phyloP scores from a whole-genome alignment of 2,113 vertebrate species.

The Rallus limicola region DNA sequence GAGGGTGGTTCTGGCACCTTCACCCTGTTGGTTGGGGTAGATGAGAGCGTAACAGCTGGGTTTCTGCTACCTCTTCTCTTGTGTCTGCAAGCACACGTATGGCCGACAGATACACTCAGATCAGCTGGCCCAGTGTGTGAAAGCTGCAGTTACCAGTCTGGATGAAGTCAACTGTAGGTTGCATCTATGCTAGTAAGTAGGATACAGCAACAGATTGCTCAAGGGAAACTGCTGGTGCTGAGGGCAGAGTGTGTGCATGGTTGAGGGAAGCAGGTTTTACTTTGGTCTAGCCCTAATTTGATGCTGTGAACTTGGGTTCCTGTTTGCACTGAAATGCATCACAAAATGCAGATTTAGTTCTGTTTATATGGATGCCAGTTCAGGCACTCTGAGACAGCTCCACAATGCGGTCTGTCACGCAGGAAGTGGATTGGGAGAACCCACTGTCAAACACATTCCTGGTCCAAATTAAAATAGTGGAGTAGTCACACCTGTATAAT shows the following conservation, averaged over 20 bases:
- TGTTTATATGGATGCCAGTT: neutral
- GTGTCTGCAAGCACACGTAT: neutral
- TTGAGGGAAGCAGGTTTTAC: neutral
- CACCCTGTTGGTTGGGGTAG: neutral
- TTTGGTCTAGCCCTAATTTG: neutral
- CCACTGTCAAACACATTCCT: neutral
- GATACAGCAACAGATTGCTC: neutral
- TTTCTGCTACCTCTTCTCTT: neutral
- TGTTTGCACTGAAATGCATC: neutral
- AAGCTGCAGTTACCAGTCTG: neutral
- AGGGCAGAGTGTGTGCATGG: neutral
- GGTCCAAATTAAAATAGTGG: neutral
- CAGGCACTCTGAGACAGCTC: neutral
- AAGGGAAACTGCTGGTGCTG: neutral
- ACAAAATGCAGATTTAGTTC: neutral
- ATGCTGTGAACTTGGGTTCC: neutral
- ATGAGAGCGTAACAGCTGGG: accelerated
- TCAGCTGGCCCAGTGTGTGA: neutral
- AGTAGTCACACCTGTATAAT: neutral
- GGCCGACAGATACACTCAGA: neutral
- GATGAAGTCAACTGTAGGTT: neutral
- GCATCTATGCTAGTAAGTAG: accelerated
- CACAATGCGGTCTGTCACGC: accelerated
- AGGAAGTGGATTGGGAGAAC: neutral
- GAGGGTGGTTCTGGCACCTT: neutral